These are phyloP conservation scores for Pseudonaja textilis DNA, from an alignment of 2,113 vertebrate genomes.

Conservation along the genomic window DNA sequence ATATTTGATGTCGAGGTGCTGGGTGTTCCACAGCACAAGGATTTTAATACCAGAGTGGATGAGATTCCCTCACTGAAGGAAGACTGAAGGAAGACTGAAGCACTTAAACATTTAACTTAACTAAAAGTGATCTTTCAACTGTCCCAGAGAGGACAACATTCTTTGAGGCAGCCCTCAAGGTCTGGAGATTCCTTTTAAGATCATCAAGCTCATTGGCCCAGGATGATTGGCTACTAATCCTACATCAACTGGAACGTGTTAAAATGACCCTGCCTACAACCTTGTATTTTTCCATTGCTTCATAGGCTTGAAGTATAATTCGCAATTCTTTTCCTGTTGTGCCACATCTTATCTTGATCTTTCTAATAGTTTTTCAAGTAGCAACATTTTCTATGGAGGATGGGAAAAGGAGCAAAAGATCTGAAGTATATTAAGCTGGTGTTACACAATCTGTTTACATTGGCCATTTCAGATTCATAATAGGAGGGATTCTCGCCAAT, in stretches of 20 bases:
- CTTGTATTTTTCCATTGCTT: conserved; percentile 12
- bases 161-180: conserved; percentile 23
- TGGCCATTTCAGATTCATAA: conserved; percentile 21
- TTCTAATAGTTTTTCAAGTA: conserved; percentile 50
- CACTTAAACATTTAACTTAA: background rate
- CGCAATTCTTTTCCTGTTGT: conserved; percentile 42
- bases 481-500: background rate
- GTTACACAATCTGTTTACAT: conserved; percentile 30
- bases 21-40: background rate
- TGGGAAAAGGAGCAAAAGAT: conserved; percentile 21
- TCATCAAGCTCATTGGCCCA: conserved; percentile 26
- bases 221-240: conserved; percentile 11
- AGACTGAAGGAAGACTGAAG: background rate
- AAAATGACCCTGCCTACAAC: background rate
- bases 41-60: background rate
- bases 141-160: conserved; percentile 9
- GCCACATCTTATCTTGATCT: conserved; percentile 37
- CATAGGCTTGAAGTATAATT: background rate
- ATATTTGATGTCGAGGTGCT: background rate
- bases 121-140: conserved; percentile 32
- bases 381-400: conserved; percentile 35
- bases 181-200: conserved; percentile 35
- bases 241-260: conserved; percentile 11
- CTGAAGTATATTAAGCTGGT: background rate
- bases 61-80: background rate